phyloP scores from a whole-genome alignment of 2,888 invertebrate genomes.

The Pecten maximus region DNA sequence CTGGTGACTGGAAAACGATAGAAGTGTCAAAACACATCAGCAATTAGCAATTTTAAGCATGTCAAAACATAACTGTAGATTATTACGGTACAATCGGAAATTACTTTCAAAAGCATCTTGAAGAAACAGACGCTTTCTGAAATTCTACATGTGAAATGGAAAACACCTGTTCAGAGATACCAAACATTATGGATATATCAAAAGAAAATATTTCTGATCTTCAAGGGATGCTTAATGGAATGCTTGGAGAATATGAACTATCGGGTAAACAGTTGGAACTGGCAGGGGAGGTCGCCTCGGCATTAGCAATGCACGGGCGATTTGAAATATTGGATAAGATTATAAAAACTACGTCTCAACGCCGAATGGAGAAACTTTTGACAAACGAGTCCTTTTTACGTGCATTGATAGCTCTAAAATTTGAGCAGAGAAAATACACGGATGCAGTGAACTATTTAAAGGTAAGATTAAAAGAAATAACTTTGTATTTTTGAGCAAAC shows the following conservation, averaged over 20 bases:
- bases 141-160: not conserved
- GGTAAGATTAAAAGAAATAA: constrained; percentile 40
- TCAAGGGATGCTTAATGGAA: not conserved
- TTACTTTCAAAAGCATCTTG: not conserved
- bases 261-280: not conserved
- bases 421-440: constrained; percentile 43
- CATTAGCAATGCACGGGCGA: not conserved
- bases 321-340: constrained; percentile 1
- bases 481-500: not conserved
- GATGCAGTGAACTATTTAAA: constrained; percentile 37
- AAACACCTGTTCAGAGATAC: not conserved
- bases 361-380: not conserved
- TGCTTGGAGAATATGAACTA: not conserved
- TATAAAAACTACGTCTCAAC: not conserved
- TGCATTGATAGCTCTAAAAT: constrained; percentile 47
- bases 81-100: not conserved
- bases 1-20: not conserved
- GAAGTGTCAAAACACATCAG: not conserved
- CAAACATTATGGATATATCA: not conserved
- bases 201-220: not conserved
- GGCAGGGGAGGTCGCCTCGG: not conserved
- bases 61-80: not conserved
- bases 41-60: not conserved
- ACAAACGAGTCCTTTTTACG: constrained; percentile 45
- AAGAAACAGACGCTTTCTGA: not conserved